Percentiles rank a stretch among this genome's conserved stretches.
Evolutionary conservation across 2,888 invertebrate genomes (phyloP).

Genomic region (Erebia epiphron): DNA sequence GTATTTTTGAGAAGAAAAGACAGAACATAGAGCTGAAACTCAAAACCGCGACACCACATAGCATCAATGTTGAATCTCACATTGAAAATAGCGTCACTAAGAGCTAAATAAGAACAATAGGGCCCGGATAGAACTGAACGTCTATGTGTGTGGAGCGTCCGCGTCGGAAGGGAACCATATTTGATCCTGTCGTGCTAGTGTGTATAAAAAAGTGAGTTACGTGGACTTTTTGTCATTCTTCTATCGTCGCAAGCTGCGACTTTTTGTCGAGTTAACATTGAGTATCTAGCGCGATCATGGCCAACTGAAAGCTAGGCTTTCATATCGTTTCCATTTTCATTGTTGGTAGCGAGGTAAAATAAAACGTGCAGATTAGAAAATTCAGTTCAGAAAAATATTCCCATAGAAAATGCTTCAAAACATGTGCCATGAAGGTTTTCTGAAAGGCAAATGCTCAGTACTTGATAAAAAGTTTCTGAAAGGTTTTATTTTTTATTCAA

Average conservation of each 20-base stretch:
- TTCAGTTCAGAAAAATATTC: slow-evolving; percentile 15
- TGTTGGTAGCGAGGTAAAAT: slow-evolving; percentile 4
- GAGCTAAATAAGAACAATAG: too few relatives aligned
- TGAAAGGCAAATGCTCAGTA: background rate
- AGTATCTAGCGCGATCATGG: background rate
- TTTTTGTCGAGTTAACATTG: background rate
- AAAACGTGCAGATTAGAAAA: slow-evolving; percentile 1
- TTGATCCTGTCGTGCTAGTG: too few relatives aligned
- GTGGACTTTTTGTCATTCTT: too few relatives aligned
- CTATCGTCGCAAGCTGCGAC: background rate
- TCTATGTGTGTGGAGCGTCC: too few relatives aligned
- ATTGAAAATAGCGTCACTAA: too few relatives aligned
- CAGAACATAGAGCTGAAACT: background rate
- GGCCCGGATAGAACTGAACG: too few relatives aligned
- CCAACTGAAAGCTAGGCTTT: slow-evolving; percentile 38
- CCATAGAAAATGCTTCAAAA: background rate
- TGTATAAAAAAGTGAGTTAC: too few relatives aligned
- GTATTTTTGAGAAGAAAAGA: too few relatives aligned
- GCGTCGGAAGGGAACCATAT: too few relatives aligned
- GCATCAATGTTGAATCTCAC: too few relatives aligned
- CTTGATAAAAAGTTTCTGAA: background rate
- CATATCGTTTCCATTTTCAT: slow-evolving; percentile 31
- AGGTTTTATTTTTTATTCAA: background rate
- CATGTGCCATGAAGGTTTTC: background rate
- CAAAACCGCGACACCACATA: background rate